A percentile compares a stretch with the other conserved stretches of the same genome.
Conservation (phyloP, 1,140 invertebrate genomes). For the Antheraea pernyi region DNA sequence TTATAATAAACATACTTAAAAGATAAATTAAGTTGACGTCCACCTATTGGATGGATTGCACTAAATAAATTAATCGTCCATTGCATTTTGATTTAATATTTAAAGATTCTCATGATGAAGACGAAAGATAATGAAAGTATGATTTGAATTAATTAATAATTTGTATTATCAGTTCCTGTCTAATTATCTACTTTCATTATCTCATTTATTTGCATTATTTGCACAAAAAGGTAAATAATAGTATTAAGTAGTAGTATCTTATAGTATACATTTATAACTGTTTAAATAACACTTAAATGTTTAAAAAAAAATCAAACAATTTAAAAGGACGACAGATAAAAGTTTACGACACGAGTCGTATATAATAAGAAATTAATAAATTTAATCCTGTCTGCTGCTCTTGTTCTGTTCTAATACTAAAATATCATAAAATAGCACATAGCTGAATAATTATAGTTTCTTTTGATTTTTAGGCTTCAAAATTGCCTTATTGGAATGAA, state of each 20-base stretch:
- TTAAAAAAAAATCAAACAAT: slow-evolving; percentile 1
- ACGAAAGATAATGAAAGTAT: slow-evolving; percentile 28
- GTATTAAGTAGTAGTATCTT: slow-evolving; percentile 12
- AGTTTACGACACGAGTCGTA: background rate
- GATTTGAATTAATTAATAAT: background rate
- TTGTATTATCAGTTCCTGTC: background rate
- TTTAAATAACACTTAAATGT: background rate
- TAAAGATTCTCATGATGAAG: slow-evolving; percentile 13
- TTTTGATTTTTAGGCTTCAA: slow-evolving; percentile 67
- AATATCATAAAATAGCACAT: slow-evolving; percentile 45
- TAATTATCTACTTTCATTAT: slow-evolving; percentile 31
- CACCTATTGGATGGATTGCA: slow-evolving; percentile 55
- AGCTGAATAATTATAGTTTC: slow-evolving; percentile 54
- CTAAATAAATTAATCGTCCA: slow-evolving; percentile 30
- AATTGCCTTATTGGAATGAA: slow-evolving; percentile 70
- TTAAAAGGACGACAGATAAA: slow-evolving; percentile 32
- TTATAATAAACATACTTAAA: slow-evolving; percentile 34
- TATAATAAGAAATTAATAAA: slow-evolving; percentile 25
- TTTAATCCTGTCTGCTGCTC: slow-evolving; percentile 46
- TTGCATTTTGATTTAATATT: slow-evolving; percentile 17
- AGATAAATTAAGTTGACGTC: slow-evolving; percentile 34
- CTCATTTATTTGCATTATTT: slow-evolving; percentile 25
- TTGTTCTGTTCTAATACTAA: slow-evolving; percentile 27
- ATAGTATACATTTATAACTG: slow-evolving; percentile 6
- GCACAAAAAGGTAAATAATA: slow-evolving; percentile 24